Conservation (phyloP, 2,113 vertebrate species). For the Thymallus thymallus region DNA sequence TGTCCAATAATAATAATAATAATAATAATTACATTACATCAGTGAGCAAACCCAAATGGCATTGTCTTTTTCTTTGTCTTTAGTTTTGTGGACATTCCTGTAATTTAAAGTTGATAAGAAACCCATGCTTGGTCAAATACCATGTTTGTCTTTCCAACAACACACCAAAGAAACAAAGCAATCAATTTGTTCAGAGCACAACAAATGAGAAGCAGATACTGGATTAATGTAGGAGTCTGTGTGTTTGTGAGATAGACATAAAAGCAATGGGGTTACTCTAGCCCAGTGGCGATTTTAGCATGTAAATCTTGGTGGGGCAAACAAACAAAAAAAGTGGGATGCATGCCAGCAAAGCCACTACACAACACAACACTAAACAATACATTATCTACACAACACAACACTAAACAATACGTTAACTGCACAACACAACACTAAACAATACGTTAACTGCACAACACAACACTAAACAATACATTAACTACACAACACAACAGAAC, state of each 20-base stretch:
- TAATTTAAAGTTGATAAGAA: conserved; percentile 4
- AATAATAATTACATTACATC: background rate
- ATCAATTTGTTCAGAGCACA: conserved; percentile 12
- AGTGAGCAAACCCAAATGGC: conserved; percentile 12
- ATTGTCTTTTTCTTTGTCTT: conserved; percentile 17
- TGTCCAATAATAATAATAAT: background rate
- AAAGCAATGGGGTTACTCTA: conserved; percentile 24
- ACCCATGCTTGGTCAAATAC: too few relatives aligned
- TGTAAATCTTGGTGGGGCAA: too few relatives aligned
- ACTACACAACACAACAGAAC: too few relatives aligned
- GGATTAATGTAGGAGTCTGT: background rate
- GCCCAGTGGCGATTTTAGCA: too few relatives aligned
- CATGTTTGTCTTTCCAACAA: conserved; percentile 1
- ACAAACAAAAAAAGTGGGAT: too few relatives aligned
- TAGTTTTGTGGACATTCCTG: conserved; percentile 10
- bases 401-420: too few relatives aligned
- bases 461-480: too few relatives aligned
- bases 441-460: too few relatives aligned
- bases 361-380: too few relatives aligned
- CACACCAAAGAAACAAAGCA: conserved; percentile 6
- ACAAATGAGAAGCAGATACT: background rate
- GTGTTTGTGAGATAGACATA: conserved; percentile 24
- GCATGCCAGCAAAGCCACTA: too few relatives aligned
- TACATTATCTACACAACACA: too few relatives aligned
- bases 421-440: too few relatives aligned